Evolutionary conservation across 1,140 invertebrate species (phyloP), one percentile per base, ranked within the genome.

Genomic region (Euglossa dilemma): DNA sequence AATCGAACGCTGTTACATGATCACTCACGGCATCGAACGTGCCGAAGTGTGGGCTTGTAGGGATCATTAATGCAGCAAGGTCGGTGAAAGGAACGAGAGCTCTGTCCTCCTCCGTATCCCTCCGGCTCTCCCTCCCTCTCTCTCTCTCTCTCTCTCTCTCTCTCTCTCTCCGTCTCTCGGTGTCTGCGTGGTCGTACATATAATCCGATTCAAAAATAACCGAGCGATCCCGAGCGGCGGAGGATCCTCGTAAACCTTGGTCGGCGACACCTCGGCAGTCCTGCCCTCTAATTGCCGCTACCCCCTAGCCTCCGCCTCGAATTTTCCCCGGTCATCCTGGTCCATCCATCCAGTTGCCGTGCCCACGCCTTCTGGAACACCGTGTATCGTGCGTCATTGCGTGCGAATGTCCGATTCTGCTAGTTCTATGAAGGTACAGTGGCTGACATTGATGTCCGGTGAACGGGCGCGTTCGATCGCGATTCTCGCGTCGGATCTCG

Each of bases 31-130:
- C 83, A 86, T 89, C 89, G 88, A 91, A 89, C 81, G 87, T 75
- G 89, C 76, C 84, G 90, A 91, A 86, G 88, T 89, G 85, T 89
- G 81, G 89, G 84, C 87, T 89, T 71, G 85, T 77, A 80, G 79
- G 87, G 92, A 93, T 93, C 90, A 93, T 93, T 93, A 92, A 92
- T 90, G 89, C 88, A 82, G 89, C 91, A 93, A 93, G 92, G 92
- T 92, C 92, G 89, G 92, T 93, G 93, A 93, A 93, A 93, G 92
- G 93, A 93, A 92, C 90, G 87, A 91, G 90, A 85, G 36, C 75
- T 85, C 75, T 73, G 75, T 74, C 83, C 86, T 90, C 83, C 57
- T 75, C 18, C 59, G n/a, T 63, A 56, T 25, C 36, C 25, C 23
- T 23, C 74, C n/a, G 9, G 59, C 45, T 11, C 50, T 14, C 12